Evolutionary conservation across 2,113 vertebrate genomes (phyloP).

Genomic region (Mastomys natalensis): DNA sequence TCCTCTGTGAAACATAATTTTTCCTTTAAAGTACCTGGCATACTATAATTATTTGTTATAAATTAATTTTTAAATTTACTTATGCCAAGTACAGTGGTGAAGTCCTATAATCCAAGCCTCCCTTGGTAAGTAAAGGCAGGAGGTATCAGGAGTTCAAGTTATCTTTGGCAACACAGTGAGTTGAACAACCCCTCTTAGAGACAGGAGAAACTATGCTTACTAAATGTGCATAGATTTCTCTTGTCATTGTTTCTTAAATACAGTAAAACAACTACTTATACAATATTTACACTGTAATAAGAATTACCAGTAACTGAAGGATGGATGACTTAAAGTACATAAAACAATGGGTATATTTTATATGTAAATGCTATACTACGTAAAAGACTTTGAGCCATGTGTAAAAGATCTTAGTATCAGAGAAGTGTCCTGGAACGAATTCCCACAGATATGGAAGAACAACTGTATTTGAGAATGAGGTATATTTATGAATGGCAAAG

Average conservation of each 20-base stretch:
- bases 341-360: neutral
- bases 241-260: neutral
- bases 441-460: neutral
- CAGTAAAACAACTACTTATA: neutral
- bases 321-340: neutral
- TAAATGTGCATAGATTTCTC: neutral
- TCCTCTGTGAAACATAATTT: neutral
- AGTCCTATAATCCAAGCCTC: neutral
- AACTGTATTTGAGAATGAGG: conserved; percentile 4
- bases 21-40: conserved; percentile 14
- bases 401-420: neutral
- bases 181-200: neutral
- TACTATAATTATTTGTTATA: neutral
- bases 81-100: neutral
- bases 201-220: neutral
- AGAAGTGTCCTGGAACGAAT: neutral
- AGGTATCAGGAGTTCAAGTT: neutral
- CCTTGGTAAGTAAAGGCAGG: neutral
- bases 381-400: neutral
- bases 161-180: neutral
- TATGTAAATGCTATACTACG: neutral
- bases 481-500: neutral
- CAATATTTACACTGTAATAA: neutral
- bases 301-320: neutral
- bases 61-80: neutral